These are phyloP conservation scores for Pilophorus perplexus DNA, from an alignment of 2,888 invertebrate species.

Conservation along the genomic window DNA sequence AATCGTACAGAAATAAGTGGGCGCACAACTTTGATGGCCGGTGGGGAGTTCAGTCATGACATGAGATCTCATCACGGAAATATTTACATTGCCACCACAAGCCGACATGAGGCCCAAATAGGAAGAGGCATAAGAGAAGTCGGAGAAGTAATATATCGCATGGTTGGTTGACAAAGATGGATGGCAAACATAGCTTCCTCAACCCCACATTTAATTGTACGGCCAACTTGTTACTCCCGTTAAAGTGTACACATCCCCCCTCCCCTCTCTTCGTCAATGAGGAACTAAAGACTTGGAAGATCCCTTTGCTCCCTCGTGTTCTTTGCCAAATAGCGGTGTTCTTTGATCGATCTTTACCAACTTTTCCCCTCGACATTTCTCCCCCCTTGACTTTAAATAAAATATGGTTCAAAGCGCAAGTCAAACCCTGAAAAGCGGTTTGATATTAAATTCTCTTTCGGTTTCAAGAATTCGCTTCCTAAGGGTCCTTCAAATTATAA, in stretches of 20 bases:
- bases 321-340: background rate
- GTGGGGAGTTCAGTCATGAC: too few species aligned
- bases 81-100: too few species aligned
- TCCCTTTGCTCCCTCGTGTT: background rate
- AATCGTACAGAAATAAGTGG: too few species aligned
- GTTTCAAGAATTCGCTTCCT: too few species aligned
- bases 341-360: background rate
- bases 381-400: background rate
- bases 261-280: constrained; percentile 1
- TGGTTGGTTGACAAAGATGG: constrained; percentile 17
- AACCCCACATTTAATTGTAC: background rate
- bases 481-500: too few species aligned
- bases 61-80: too few species aligned
- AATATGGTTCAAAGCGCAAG: background rate
- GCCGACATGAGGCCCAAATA: too few species aligned
- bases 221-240: constrained; percentile 3
- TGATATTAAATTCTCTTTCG: too few species aligned
- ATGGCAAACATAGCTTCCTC: constrained; percentile 10
- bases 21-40: too few species aligned
- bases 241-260: background rate
- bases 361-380: too few species aligned
- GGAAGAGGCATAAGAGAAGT: constrained; percentile 3
- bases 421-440: too few species aligned
- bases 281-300: too few species aligned
- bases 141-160: constrained; percentile 15